phyloP scores from a whole-genome alignment of 1,140 invertebrate species.

The Drusus annulatus region DNA sequence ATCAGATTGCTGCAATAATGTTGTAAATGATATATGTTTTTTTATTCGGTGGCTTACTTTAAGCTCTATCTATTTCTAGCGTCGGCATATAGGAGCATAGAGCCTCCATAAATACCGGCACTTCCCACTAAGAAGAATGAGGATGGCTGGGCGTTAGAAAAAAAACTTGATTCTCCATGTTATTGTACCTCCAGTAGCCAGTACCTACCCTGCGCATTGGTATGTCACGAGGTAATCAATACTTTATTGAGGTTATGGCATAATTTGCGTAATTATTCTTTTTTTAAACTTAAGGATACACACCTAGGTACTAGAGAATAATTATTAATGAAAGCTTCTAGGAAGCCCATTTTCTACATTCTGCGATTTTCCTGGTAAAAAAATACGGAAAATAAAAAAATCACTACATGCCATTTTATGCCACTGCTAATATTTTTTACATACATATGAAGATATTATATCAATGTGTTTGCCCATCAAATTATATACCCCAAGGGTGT shows the following conservation, averaged over 20 bases:
- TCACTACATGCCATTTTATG: too few relatives aligned
- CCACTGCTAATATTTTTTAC: too few relatives aligned
- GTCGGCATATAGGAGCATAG: background rate
- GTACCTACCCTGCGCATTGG: conserved; percentile 20
- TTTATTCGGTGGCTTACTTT: conserved; percentile 30
- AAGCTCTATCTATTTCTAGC: background rate
- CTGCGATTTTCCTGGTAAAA: too few relatives aligned
- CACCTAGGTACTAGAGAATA: too few relatives aligned
- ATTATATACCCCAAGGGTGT: too few relatives aligned
- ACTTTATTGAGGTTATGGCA: conserved; percentile 39
- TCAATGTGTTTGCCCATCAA: too few relatives aligned
- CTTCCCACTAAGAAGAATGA: conserved; percentile 52
- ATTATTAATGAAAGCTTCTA: too few relatives aligned
- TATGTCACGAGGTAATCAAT: conserved; percentile 41
- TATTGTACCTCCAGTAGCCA: conserved; percentile 10
- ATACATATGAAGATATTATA: too few relatives aligned
- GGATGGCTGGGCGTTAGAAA: conserved; percentile 54
- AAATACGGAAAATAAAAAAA: too few relatives aligned
- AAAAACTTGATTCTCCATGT: conserved; percentile 58
- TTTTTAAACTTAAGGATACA: too few relatives aligned
- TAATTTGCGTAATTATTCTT: conserved; percentile 2
- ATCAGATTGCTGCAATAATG: background rate
- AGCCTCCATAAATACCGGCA: conserved; percentile 44
- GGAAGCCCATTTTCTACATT: too few relatives aligned
- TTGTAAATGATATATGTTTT: background rate